Evolutionary conservation across 2,113 vertebrate species (phyloP).

Genomic region (Platichthys stellatus): DNA sequence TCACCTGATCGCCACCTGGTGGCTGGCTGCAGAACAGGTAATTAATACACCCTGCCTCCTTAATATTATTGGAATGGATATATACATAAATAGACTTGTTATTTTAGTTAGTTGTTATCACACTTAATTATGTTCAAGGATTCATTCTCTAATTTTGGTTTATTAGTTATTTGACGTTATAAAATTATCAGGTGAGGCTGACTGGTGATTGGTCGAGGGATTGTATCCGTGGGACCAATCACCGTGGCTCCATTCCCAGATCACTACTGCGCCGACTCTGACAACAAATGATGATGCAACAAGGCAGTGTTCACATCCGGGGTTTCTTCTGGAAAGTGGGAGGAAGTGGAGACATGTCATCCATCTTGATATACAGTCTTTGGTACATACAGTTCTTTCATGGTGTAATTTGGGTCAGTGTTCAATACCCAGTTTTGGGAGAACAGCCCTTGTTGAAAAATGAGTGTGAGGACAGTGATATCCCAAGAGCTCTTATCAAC

Average conservation of each 20-base stretch:
- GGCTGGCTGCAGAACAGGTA: too few relatives aligned
- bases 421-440: conserved; percentile 47
- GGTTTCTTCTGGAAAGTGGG: not conserved
- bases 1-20: too few relatives aligned
- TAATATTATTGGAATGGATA: too few relatives aligned
- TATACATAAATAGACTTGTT: too few relatives aligned
- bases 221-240: not conserved
- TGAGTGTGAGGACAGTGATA: conserved; percentile 34
- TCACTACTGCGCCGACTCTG: not conserved
- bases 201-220: not conserved
- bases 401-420: conserved; percentile 57
- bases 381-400: conserved; percentile 1
- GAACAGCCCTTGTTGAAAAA: conserved; percentile 48
- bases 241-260: not conserved
- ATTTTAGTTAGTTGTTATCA: too few relatives aligned
- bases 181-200: not conserved
- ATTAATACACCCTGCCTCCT: too few relatives aligned
- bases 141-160: too few relatives aligned
- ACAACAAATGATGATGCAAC: too few relatives aligned
- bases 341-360: not conserved
- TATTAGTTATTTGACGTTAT: not conserved
- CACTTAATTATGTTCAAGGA: too few relatives aligned
- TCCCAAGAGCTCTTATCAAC: conserved; percentile 62
- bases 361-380: not conserved
- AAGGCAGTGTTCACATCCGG: not conserved